A percentile compares a stretch with the other conserved stretches of the same genome.
These are phyloP conservation scores for Timema podura DNA, from an alignment of 2,888 invertebrate genomes.

Conservation along the genomic window DNA sequence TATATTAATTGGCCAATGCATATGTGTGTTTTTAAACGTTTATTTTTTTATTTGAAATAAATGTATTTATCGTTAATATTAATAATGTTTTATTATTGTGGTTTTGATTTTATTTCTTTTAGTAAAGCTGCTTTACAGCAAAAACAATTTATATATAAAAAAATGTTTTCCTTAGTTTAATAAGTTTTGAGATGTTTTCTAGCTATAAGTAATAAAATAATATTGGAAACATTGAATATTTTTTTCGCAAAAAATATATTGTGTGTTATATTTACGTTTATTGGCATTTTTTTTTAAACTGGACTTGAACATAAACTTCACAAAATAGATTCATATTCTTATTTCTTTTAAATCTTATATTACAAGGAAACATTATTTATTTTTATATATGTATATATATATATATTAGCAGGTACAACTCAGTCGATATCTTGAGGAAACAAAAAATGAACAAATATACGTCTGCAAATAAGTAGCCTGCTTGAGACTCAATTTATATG, in stretches of 20 bases:
- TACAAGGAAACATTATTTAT: slow-evolving; percentile 23
- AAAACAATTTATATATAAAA: too few relatives aligned
- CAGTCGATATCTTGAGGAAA: background rate
- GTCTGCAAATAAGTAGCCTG: slow-evolving; percentile 9
- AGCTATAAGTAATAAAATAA: background rate
- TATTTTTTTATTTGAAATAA: too few relatives aligned
- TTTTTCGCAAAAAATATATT: slow-evolving; percentile 24
- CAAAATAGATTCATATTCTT: slow-evolving; percentile 27
- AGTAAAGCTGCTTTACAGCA: too few relatives aligned
- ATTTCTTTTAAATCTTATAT: slow-evolving; percentile 22
- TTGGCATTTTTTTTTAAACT: slow-evolving; percentile 25
- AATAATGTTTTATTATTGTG: too few relatives aligned
- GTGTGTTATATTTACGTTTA: slow-evolving; percentile 25
- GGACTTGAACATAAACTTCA: slow-evolving; percentile 28
- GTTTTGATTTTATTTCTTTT: too few relatives aligned
- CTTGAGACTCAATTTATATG: background rate
- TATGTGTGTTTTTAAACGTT: too few relatives aligned
- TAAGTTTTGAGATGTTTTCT: too few relatives aligned
- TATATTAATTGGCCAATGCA: too few relatives aligned
- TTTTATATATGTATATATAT: background rate
- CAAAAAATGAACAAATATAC: background rate
- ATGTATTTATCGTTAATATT: too few relatives aligned
- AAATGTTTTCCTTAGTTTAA: too few relatives aligned
- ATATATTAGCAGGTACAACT: slow-evolving; percentile 24
- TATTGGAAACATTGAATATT: slow-evolving; percentile 14